Evolutionary conservation across 2,113 vertebrate genomes (phyloP).

Genomic region (Numenius arquata): DNA sequence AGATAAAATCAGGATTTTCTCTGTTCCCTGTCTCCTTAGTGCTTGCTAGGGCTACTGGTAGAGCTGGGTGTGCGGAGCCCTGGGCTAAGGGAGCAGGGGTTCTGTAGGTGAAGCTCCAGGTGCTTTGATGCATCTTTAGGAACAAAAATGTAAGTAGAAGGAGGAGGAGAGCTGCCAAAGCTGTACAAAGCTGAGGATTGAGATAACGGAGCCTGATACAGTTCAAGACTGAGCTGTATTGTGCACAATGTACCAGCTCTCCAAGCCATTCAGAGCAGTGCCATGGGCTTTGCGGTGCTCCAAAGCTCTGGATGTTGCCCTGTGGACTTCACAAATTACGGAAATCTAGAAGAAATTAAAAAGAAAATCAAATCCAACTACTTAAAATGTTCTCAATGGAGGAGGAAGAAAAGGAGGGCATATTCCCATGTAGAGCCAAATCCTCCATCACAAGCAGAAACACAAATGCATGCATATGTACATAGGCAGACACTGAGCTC

Average conservation of each 20-base stretch:
- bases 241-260: background rate
- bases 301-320: background rate
- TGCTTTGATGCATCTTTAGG: background rate
- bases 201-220: background rate
- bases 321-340: background rate
- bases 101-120: background rate
- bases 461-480: fast-evolving
- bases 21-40: background rate
- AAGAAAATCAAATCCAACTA: background rate
- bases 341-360: background rate
- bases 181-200: background rate
- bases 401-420: background rate
- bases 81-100: background rate
- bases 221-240: background rate
- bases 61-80: background rate
- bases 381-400: background rate
- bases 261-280: background rate
- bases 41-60: background rate
- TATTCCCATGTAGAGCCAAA: background rate
- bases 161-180: background rate
- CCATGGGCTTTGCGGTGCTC: background rate
- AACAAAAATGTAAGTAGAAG: background rate
- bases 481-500: background rate
- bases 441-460: background rate
- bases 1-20: background rate